Conservation (phyloP, 2,888 invertebrate genomes). For the Cryptophagus acutangulus region DNA sequence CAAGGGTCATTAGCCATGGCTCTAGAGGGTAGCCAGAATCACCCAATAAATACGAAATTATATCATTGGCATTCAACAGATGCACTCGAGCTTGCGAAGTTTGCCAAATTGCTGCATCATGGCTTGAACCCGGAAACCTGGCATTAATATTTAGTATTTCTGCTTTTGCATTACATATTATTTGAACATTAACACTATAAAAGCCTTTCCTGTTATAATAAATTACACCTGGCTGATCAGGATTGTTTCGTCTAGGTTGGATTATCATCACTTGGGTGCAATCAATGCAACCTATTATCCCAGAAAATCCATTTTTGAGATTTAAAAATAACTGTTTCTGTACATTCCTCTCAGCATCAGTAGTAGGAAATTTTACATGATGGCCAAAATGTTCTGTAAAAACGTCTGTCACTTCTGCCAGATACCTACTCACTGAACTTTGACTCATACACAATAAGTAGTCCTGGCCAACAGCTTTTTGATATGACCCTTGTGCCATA, state of each 20-base stretch:
- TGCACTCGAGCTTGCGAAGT: background rate
- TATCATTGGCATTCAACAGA: background rate
- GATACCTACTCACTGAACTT: constrained; percentile 7
- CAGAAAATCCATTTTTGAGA: constrained; percentile 7
- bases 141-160: constrained; percentile 11
- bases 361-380: background rate
- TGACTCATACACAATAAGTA: constrained; percentile 1
- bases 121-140: constrained; percentile 1
- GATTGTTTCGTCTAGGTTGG: background rate
- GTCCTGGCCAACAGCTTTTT: constrained; percentile 6
- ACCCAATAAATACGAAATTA: constrained; percentile 2
- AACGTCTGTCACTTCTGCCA: constrained; percentile 6
- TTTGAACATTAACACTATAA: constrained; percentile 8
- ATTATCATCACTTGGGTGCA: constrained; percentile 11
- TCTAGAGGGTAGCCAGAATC: constrained; percentile 9
- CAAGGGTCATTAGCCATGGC: constrained; percentile 10
- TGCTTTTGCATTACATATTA: constrained; percentile 4
- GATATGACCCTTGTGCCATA: constrained; percentile 1
- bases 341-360: background rate
- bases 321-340: too few relatives aligned
- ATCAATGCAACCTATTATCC: constrained; percentile 9
- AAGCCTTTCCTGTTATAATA: constrained; percentile 11
- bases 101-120: constrained; percentile 3
- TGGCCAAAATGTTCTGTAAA: background rate
- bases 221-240: constrained; percentile 1